Evolutionary conservation across 2,888 invertebrate genomes (phyloP).

Genomic region (Dicycla oo): DNA sequence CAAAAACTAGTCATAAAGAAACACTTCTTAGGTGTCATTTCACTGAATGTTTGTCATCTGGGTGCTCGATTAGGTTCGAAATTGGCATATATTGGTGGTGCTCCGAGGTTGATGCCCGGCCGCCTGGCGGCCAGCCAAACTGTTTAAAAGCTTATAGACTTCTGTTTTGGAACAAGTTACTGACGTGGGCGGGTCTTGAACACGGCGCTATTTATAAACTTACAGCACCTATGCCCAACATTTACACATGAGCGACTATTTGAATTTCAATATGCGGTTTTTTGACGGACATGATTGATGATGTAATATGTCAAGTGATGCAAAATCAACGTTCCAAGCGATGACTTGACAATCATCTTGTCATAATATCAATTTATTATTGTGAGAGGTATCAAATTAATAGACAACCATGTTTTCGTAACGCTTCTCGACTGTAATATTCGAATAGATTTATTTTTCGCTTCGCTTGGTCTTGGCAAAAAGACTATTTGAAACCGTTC

Average conservation of each 20-base stretch:
- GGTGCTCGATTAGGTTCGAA: constrained; percentile 64
- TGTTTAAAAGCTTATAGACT: constrained; percentile 79
- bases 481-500: constrained; percentile 3
- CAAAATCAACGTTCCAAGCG: constrained; percentile 30
- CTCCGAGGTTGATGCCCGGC: constrained; percentile 82
- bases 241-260: constrained; percentile 16
- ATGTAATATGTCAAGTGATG: constrained; percentile 33
- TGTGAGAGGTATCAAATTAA: background rate
- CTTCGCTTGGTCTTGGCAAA: background rate
- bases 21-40: constrained; percentile 64
- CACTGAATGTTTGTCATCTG: constrained; percentile 68
- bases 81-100: constrained; percentile 70
- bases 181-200: constrained; percentile 56
- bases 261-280: background rate
- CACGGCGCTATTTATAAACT: constrained; percentile 42
- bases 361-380: constrained; percentile 6
- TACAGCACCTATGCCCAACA: constrained; percentile 37
- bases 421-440: constrained; percentile 1
- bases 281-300: constrained; percentile 21
- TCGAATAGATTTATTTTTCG: background rate
- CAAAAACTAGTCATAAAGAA: constrained; percentile 61
- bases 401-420: background rate
- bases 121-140: constrained; percentile 81
- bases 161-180: constrained; percentile 65
- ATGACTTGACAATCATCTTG: constrained; percentile 11